phyloP scores from a whole-genome alignment of 2,113 vertebrate genomes.

The Corynorhinus townsendii region DNA sequence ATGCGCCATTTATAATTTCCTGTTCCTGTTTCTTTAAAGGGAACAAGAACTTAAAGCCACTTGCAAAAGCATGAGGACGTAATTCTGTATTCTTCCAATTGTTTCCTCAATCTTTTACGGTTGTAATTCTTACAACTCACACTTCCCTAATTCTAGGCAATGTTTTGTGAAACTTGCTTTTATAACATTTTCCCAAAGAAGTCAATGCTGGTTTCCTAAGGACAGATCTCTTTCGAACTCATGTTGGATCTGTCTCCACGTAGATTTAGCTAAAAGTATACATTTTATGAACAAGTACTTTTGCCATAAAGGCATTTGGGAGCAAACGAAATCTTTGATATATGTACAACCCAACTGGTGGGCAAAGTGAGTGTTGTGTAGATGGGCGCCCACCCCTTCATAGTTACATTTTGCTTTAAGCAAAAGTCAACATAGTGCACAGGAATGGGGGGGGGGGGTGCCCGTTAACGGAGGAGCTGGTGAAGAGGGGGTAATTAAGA shows the following conservation, averaged over 20 bases:
- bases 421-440: background rate
- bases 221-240: background rate
- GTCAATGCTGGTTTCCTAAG: background rate
- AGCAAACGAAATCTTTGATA: background rate
- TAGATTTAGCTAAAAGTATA: background rate
- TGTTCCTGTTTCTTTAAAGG: background rate
- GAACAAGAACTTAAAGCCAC: background rate
- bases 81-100: background rate
- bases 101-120: background rate
- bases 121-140: background rate
- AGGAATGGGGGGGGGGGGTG: background rate
- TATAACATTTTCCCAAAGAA: background rate
- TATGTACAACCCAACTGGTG: rapidly evolving
- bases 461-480: background rate
- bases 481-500: background rate
- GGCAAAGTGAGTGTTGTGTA: background rate
- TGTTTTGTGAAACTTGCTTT: background rate
- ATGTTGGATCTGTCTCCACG: background rate
- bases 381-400: rapidly evolving
- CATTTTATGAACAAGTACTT: background rate
- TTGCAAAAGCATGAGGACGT: too few relatives aligned
- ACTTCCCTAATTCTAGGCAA: background rate
- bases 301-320: background rate
- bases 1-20: background rate
- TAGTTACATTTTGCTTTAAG: background rate